Conservation (phyloP, 2,888 invertebrate genomes). For the Melinaea menophilus region DNA sequence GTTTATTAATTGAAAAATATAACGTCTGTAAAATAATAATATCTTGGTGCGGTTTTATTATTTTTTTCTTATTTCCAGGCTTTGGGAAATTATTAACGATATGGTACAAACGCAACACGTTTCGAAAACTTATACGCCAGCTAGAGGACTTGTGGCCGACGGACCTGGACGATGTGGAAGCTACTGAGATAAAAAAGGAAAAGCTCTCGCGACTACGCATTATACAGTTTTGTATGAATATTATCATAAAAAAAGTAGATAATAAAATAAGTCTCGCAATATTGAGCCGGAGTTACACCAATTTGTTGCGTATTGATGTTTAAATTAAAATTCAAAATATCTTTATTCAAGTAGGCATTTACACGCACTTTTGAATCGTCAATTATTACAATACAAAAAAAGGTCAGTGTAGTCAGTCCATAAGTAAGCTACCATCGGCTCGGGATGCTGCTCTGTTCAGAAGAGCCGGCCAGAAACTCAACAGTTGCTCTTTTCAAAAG, state of each 20-base stretch:
- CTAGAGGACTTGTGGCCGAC: slow-evolving; percentile 60
- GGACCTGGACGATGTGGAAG: slow-evolving; percentile 43
- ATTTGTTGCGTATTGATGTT: not conserved
- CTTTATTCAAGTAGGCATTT: no score
- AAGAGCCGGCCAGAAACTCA: no score
- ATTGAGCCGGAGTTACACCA: not conserved
- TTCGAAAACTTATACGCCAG: slow-evolving; percentile 53
- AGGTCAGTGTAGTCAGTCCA: no score
- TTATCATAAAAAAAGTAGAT: slow-evolving; percentile 1
- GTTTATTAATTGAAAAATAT: slow-evolving; percentile 1
- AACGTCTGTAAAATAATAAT: slow-evolving; percentile 8
- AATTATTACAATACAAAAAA: no score
- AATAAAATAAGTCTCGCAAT: no score
- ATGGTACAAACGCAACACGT: slow-evolving; percentile 55
- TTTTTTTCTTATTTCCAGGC: slow-evolving; percentile 41
- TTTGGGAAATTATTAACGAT: slow-evolving; percentile 55
- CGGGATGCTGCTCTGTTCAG: no score
- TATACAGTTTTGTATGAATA: slow-evolving; percentile 52
- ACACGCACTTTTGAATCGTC: no score
- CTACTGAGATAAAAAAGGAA: slow-evolving; percentile 46
- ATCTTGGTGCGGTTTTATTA: not conserved
- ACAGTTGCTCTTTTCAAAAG: no score
- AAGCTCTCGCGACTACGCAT: slow-evolving; percentile 50
- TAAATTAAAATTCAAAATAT: not conserved
- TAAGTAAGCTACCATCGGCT: no score